Conservation (phyloP, 1,140 invertebrate genomes). For the Potamilus streckersoni region DNA sequence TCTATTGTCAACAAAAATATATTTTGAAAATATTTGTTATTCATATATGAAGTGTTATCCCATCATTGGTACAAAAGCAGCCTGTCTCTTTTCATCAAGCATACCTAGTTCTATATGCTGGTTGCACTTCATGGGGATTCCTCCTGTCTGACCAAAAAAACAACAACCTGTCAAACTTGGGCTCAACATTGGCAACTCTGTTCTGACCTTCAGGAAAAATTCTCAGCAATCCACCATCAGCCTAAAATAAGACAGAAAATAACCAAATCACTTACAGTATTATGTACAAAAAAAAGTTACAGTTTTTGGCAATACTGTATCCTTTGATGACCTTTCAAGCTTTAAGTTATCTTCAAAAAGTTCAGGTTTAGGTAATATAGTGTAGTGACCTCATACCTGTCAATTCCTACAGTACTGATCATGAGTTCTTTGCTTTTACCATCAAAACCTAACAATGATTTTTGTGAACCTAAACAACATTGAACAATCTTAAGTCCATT, state of each 20-base stretch:
- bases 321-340: background rate
- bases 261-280: background rate
- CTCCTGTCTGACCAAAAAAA: conserved; percentile 98
- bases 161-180: conserved; percentile 90
- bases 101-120: conserved; percentile 82
- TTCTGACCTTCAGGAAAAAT: conserved; percentile 90
- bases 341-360: background rate
- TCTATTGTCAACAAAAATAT: no score
- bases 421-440: no score
- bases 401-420: no score
- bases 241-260: conserved; percentile 56
- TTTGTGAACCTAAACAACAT: no score
- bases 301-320: background rate
- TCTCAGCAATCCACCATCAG: conserved; percentile 78
- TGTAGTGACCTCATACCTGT: no score
- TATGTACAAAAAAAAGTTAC: background rate
- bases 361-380: no score
- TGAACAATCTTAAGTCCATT: no score
- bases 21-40: no score
- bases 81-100: background rate
- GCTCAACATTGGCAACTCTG: conserved; percentile 91
- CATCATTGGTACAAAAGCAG: background rate
- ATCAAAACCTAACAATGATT: no score
- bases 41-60: no score
- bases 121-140: conserved; percentile 97